phyloP scores from a whole-genome alignment of 2,888 invertebrate species.

The Mellilla xanthometata region DNA sequence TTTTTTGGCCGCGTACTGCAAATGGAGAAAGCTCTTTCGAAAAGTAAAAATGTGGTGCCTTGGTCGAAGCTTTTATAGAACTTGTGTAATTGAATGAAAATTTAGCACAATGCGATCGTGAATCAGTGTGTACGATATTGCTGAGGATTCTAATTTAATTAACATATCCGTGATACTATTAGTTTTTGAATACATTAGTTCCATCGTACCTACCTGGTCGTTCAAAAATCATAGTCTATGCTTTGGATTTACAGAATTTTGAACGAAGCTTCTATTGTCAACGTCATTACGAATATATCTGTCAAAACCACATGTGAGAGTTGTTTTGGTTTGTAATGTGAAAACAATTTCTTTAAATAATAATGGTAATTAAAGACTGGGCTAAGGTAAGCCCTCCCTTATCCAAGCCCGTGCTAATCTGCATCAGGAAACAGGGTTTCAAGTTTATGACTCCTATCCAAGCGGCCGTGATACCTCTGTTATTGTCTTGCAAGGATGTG shows the following conservation, averaged over 20 bases:
- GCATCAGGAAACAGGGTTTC: constrained; percentile 79
- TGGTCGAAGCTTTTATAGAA: too few species aligned
- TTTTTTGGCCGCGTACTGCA: too few species aligned
- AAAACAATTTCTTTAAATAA: constrained; percentile 4
- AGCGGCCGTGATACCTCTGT: constrained; percentile 93
- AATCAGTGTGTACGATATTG: too few species aligned
- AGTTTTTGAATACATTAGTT: not conserved
- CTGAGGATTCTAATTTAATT: not conserved
- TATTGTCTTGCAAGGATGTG: constrained; percentile 96
- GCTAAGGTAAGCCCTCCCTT: constrained; percentile 63
- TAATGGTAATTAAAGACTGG: constrained; percentile 74
- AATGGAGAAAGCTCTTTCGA: too few species aligned
- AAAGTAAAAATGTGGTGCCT: too few species aligned
- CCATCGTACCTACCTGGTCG: not conserved
- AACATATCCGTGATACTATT: not conserved
- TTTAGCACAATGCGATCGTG: too few species aligned
- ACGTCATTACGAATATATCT: constrained; percentile 30
- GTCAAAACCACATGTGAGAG: constrained; percentile 40
- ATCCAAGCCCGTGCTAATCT: constrained; percentile 74
- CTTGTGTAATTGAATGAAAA: too few species aligned
- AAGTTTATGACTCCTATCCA: constrained; percentile 85
- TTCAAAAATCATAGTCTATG: not conserved
- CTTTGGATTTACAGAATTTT: constrained; percentile 1
- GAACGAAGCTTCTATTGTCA: constrained; percentile 15
- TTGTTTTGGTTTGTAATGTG: constrained; percentile 3